Evolutionary conservation across 2,888 invertebrate genomes (phyloP), one percentile per base, ranked within the genome.

Genomic region (Polydrusus pterygomalis): DNA sequence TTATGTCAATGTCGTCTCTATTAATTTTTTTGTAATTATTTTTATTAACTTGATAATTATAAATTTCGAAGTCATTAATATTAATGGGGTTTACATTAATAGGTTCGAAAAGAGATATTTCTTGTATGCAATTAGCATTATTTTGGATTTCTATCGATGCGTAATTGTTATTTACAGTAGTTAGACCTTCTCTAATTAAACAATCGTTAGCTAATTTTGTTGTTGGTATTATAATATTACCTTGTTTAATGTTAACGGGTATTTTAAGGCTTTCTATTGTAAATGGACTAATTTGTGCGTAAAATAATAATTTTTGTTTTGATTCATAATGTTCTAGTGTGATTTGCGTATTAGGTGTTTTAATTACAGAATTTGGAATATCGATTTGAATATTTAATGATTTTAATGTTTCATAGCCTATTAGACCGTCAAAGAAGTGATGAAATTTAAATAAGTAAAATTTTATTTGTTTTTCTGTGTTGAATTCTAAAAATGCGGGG

Each of bases 341-440:
- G 9, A 43, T 45, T 30, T 49, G 15, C 3, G 47, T 45, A 34
- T 20, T 17, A 47, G 47, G 67, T 13, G 25, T 49, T 25, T 17
- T 49, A 51, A 49, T 10, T 7, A 49, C 15, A 9, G 45, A 30
- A 17, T 67, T 25, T 49, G 13, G n/a, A 30, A 49, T 49, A 13
- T 67, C 51, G 7, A 67, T 43, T 43, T 43, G 43, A 6, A 43
- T 43, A n/a, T 65, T 65, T 15, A 74, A 62, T 38, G 75, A 69
- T 58, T 67, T 58, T 63, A 79, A 68, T 40, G 77, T 77, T 2
- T 56, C 20, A 60, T 77, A 45, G 9, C 78, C 73, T 40, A 79
- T 65, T 15, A 78, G 58, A 43, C 77, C 77, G 34, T 79, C 78
- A 34, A 71, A 79, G 49, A 70, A 75, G 34, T 75, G 77, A 10